Conservation (phyloP, 2,797 vertebrate species). For the Chiloscyllium punctatum region DNA sequence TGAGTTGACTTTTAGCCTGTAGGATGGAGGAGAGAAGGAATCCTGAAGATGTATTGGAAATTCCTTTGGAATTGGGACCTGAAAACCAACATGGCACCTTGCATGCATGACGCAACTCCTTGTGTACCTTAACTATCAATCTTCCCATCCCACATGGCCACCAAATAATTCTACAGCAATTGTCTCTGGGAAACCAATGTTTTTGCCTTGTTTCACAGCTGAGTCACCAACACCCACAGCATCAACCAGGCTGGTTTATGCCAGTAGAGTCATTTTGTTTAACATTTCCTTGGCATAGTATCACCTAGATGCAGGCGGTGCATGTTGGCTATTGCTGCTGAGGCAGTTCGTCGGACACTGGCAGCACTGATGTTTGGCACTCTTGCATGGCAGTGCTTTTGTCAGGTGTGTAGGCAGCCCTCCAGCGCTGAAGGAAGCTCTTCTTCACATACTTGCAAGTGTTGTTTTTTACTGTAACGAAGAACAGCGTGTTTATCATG, state of each 20-base stretch:
- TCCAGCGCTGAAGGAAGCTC: neutral
- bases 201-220: neutral
- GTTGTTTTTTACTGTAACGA: conserved; percentile 40
- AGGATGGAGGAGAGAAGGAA: neutral
- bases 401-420: neutral
- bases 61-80: neutral
- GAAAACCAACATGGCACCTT: neutral
- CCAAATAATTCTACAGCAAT: neutral
- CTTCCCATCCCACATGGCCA: neutral
- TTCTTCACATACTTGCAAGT: neutral
- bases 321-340: neutral
- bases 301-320: neutral
- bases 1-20: neutral
- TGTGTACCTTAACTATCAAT: neutral
- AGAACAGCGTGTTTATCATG: conserved; percentile 45
- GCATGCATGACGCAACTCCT: neutral
- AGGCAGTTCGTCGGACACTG: neutral
- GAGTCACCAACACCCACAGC: neutral
- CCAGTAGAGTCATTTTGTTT: neutral
- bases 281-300: neutral
- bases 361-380: neutral
- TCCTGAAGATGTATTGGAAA: neutral
- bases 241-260: neutral
- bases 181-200: neutral
- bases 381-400: neutral